Evolutionary conservation across 2,888 invertebrate genomes (phyloP), one percentile per base, ranked within the genome.

Genomic region (Prosopocoilus inquinatus): DNA sequence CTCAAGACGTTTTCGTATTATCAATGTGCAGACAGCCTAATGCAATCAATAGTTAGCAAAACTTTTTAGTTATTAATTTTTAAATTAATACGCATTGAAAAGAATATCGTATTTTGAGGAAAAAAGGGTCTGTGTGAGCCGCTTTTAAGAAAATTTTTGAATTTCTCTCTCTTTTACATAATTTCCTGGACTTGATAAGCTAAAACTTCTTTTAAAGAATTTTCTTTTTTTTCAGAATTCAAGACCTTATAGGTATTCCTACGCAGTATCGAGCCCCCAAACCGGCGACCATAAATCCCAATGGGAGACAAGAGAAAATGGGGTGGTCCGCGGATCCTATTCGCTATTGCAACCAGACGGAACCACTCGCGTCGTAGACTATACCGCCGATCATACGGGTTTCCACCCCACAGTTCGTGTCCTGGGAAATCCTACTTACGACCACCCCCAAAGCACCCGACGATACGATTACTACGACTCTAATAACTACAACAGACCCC

Each of bases 211-310:
- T 11, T 34, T 33, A n/a, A 34, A 11, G 9, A 46, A 13, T 46
- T 49, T 52, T 28, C 20, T 1, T 53, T 50, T 16, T 13, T 50
- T 44, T 8, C 46, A 74, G 73, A 63, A 70, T 66, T 70, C 71
- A 13, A 64, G 60, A 50, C 64, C 71, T 44, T 75, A 75, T 55
- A 67, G 70, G 20, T 75, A 70, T 55, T 70, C 70, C 53, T 75
- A 75, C 55, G 75, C 70, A 1, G 74, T 75, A 9, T 71, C 73
- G 1, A 73, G 75, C 55, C 72, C 73, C 1, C 67, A 69, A 47
- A 74, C 74, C 2, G 75, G 75, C 3, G 75, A 75, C 53, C 75
- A 74, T 55, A 75, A 75, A 49, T 66, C 69, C 13, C 75, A 75
- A 55, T 74, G 74, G 74, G 75, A 75, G 62, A 67, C 68, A 13